phyloP scores from a whole-genome alignment of 2,888 invertebrate genomes.

The Coronaproctus castanopsis region DNA sequence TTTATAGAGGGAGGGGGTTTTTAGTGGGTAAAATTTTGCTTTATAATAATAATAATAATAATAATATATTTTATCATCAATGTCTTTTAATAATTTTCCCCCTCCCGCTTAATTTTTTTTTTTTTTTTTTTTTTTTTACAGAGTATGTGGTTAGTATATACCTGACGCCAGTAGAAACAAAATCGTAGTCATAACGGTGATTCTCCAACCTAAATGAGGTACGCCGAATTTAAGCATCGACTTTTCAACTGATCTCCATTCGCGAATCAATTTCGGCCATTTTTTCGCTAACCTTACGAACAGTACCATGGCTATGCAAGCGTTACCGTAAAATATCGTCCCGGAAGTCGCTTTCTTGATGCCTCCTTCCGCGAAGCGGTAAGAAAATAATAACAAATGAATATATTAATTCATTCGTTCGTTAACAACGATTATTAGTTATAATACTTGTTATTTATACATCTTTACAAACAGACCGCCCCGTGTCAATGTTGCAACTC shows the following conservation, averaged over 20 bases:
- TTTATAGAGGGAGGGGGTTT: too few species aligned
- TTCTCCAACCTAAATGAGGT: conserved; percentile 17
- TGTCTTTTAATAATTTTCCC: too few species aligned
- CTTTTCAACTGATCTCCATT: conserved; percentile 18
- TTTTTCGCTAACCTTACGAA: conserved; percentile 17
- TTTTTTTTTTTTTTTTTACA: too few species aligned
- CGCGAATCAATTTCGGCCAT: conserved; percentile 18
- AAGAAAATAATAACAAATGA: not conserved
- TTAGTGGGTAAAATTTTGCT: too few species aligned
- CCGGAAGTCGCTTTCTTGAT: conserved; percentile 20
- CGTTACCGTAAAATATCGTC: conserved; percentile 20
- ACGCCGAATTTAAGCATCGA: conserved; percentile 18
- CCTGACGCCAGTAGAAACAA: conserved; percentile 18
- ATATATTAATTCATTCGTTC: too few species aligned
- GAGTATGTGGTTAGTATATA: too few species aligned
- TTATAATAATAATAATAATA: too few species aligned
- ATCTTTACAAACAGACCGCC: not conserved
- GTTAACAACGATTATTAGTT: too few species aligned
- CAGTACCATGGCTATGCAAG: conserved; percentile 17
- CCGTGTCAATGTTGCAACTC: not conserved
- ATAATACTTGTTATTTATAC: too few species aligned
- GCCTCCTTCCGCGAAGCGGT: conserved; percentile 14
- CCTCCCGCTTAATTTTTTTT: too few species aligned
- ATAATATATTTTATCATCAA: too few species aligned
- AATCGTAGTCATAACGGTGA: conserved; percentile 15